Base-by-base conservation (phyloP, 2,113 vertebrate species). In the Bothrops jararaca region DNA sequence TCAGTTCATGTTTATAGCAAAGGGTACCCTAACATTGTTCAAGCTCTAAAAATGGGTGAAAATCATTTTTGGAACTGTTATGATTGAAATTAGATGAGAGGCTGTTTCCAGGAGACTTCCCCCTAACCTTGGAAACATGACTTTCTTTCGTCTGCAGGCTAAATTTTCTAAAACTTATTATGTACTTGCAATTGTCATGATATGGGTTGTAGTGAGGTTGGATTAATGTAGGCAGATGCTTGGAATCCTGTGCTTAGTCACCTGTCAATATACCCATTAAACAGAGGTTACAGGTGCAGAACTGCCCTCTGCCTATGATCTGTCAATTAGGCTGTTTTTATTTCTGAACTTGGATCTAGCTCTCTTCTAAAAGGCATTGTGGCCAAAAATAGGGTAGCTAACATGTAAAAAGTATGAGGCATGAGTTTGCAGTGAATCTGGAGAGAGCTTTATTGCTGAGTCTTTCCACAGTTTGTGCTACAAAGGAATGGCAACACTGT, bases 151-250 rank as follows among this genome's bases (percentile, higher is more conserved):
- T 92, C 80, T 93, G 88, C 93, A 89, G 90, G 92, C 92, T 94
- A 95, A 96, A 96, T 95, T 96, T 96, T 96, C 95, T 96, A 95
- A 96, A 97, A 95, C 91, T 94, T 95, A 96, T 96, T 95, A 94
- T 94, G 96, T 95, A 96, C 95, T 96, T 97, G 95, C 95, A 22
- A 22, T 39, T 80, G 69, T 39, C 69, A 34, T 80, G 20, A 80
- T 6, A 80, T 80, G 18, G 15, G 69, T 39, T 34, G 34, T 80
- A 20, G n/a, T 74, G n/a, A 34, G 5, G 69, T 74, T 74, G 69
- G 13, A n/a, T 80, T 39, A 39, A 80, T 39, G 15, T 34, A 39
- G 34, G n/a, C 69, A 39, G 34, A 34, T 80, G 69, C 69, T 39
- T 74, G n/a, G 15, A 74, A 39, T 74, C n/a, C 15, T 74, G 69